phyloP scores from a whole-genome alignment of 2,797 vertebrate genomes.

The Bovichtus diacanthus region DNA sequence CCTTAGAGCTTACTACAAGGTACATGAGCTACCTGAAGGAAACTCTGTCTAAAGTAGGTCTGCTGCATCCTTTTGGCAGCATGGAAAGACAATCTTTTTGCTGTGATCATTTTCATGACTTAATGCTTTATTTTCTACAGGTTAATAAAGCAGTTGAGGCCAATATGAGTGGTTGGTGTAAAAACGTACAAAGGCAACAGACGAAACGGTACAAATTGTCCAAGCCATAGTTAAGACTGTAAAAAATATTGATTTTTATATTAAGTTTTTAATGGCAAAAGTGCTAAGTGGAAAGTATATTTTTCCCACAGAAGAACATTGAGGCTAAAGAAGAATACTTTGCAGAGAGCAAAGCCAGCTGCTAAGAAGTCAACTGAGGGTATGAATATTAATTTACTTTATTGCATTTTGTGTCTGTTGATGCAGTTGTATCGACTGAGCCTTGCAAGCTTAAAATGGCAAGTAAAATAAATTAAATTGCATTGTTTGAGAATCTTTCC shows the following conservation, averaged over 20 bases:
- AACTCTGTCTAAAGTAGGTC: slow-evolving; percentile 17
- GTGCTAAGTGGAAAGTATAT: neutral
- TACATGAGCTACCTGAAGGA: slow-evolving; percentile 21
- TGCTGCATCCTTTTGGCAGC: neutral
- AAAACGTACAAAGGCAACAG: neutral
- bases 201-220: neutral
- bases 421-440: slow-evolving; percentile 3
- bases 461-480: neutral
- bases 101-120: neutral
- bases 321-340: slow-evolving; percentile 4
- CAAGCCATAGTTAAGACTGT: neutral
- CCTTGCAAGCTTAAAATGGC: neutral
- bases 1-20: slow-evolving; percentile 9
- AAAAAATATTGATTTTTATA: neutral
- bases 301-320: neutral
- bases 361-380: slow-evolving; percentile 13
- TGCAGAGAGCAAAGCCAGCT: neutral
- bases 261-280: neutral
- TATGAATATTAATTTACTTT: neutral
- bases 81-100: neutral
- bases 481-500: slow-evolving; percentile 3
- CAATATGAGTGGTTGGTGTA: neutral
- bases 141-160: slow-evolving; percentile 11
- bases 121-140: slow-evolving; percentile 5
- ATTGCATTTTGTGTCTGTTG: neutral